Conservation (phyloP, 2,888 invertebrate species). For the Pristionchus exspectatus region DNA sequence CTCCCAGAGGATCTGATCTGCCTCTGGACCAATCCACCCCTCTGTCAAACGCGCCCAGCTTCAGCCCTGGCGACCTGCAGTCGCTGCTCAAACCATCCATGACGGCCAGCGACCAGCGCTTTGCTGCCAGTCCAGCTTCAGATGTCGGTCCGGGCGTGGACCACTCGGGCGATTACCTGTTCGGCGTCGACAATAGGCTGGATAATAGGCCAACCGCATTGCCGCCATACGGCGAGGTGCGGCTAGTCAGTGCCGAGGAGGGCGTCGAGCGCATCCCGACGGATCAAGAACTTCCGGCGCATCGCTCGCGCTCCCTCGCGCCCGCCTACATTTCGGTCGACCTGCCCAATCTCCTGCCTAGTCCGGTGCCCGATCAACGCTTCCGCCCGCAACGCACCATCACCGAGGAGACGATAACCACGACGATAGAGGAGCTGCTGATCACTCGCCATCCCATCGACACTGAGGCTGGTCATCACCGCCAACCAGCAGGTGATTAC, state of each 20-base stretch:
- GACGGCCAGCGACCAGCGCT: not conserved
- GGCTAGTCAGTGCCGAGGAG: not conserved
- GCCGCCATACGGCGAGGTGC: not conserved
- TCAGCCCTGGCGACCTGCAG: not conserved
- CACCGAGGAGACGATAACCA: not conserved
- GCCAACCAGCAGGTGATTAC: not conserved
- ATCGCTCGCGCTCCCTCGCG: not conserved
- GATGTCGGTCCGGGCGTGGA: not conserved
- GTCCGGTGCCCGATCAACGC: not conserved
- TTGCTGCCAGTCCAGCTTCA: not conserved
- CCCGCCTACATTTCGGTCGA: not conserved
- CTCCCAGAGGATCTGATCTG: too few species aligned
- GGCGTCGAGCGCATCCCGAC: constrained; percentile 7
- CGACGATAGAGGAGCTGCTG: not conserved
- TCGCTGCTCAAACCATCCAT: not conserved
- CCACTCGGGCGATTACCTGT: not conserved
- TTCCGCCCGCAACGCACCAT: not conserved
- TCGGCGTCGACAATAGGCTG: not conserved
- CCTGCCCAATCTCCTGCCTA: not conserved
- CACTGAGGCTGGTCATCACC: not conserved
- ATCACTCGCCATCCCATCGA: not conserved
- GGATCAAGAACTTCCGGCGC: not conserved
- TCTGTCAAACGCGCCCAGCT: not conserved
- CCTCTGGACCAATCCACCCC: not conserved
- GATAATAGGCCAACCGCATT: not conserved